Evolutionary conservation across 2,113 vertebrate genomes (phyloP).

Genomic region (Siphamia tubifer): DNA sequence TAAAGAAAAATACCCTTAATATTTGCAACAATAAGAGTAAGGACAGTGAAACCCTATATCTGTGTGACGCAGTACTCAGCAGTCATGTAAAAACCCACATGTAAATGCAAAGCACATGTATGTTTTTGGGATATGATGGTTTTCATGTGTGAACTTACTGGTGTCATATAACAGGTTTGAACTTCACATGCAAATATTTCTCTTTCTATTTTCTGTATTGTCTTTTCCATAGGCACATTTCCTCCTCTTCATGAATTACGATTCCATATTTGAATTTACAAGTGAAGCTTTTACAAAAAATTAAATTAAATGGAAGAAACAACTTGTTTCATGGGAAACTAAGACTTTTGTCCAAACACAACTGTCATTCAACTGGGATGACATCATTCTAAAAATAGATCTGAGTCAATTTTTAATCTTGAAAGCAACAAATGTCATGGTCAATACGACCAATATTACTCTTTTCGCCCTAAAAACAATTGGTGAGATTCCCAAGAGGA

Average conservation of each 20-base stretch:
- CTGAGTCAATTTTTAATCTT: slow-evolving; percentile 6
- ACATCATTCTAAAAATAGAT: background rate
- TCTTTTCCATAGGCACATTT: background rate
- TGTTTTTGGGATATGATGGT: slow-evolving; percentile 3
- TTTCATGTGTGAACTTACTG: background rate
- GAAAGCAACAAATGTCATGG: background rate
- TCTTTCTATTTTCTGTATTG: slow-evolving; percentile 1
- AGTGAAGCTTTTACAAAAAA: background rate
- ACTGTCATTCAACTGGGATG: background rate
- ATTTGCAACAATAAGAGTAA: background rate
- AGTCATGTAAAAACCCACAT: background rate
- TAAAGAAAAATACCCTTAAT: background rate
- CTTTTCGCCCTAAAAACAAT: slow-evolving; percentile 13
- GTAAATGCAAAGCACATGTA: slow-evolving; percentile 41
- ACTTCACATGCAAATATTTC: background rate
- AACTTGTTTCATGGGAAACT: background rate
- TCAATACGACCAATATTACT: background rate
- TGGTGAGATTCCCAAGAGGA: slow-evolving; percentile 4
- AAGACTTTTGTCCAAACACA: background rate
- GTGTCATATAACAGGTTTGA: background rate
- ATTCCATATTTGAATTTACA: background rate
- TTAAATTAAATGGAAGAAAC: background rate
- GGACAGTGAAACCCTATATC: slow-evolving; percentile 10
- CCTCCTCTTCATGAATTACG: background rate
- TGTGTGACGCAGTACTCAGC: background rate